A percentile compares a stretch with the other conserved stretches of the same genome.
These are phyloP conservation scores for Clamator glandarius DNA, from an alignment of 2,797 vertebrate species.

Conservation along the genomic window DNA sequence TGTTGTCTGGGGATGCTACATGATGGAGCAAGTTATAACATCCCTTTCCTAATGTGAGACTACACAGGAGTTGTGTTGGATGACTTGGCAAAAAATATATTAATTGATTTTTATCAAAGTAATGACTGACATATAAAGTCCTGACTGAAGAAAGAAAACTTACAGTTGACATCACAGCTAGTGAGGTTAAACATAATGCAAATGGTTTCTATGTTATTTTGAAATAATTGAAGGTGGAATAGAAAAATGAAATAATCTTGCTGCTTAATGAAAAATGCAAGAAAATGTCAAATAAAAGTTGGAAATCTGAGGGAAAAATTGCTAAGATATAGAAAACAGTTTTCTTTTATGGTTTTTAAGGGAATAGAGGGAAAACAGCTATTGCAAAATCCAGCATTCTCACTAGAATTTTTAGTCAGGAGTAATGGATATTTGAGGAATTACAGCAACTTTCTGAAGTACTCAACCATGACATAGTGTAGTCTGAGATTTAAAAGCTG, in stretches of 20 bases:
- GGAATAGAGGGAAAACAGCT: constrained; percentile 32
- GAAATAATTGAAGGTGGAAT: neutral
- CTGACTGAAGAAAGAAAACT: neutral
- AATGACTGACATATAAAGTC: neutral
- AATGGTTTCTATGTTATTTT: neutral
- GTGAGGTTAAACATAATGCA: neutral
- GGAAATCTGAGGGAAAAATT: constrained; percentile 20
- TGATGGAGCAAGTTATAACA: neutral
- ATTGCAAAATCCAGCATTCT: constrained; percentile 1
- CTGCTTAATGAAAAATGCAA: neutral
- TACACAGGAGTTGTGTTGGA: neutral
- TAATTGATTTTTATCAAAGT: neutral
- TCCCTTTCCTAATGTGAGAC: neutral
- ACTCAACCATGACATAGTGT: neutral
- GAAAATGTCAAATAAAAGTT: neutral
- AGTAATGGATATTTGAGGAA: constrained; percentile 8
- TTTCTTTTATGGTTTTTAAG: neutral
- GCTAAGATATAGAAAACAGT: neutral
- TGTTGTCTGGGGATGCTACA: neutral
- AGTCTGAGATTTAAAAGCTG: neutral
- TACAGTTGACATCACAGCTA: neutral
- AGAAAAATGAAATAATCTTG: neutral
- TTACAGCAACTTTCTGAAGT: neutral
- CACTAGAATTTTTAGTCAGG: constrained; percentile 29
- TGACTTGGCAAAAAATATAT: neutral